Evolutionary conservation across 1,140 invertebrate genomes (phyloP).

Genomic region (Aphis craccivora): DNA sequence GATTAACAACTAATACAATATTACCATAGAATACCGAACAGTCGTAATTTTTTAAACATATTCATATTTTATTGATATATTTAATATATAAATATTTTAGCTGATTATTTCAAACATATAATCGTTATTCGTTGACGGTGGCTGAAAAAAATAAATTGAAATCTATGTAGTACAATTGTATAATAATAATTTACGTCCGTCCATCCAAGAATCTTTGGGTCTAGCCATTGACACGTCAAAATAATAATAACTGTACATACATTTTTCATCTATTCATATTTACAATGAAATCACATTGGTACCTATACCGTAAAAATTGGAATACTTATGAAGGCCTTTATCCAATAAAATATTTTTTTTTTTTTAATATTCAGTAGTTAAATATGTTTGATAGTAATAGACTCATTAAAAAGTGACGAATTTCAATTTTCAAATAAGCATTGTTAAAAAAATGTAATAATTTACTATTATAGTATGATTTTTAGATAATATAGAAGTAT

Average conservation of each 20-base stretch:
- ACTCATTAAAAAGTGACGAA: background rate
- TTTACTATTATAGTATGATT: background rate
- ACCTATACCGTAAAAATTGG: constrained; percentile 31
- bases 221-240: constrained; percentile 24
- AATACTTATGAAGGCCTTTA: constrained; percentile 2
- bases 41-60: background rate
- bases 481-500: background rate
- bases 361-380: background rate
- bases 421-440: background rate
- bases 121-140: background rate
- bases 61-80: background rate
- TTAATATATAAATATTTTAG: background rate
- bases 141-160: background rate
- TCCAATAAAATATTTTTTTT: background rate
- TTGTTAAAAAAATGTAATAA: background rate
- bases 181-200: constrained; percentile 32
- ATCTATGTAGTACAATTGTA: background rate
- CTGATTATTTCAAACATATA: background rate
- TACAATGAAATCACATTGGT: background rate
- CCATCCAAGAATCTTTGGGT: background rate
- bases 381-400: background rate
- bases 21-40: background rate
- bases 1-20: background rate
- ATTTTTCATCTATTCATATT: constrained; percentile 46
- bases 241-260: constrained; percentile 40